Base-by-base conservation (phyloP, 2,113 vertebrate genomes). In the Cygnus buccinator region DNA sequence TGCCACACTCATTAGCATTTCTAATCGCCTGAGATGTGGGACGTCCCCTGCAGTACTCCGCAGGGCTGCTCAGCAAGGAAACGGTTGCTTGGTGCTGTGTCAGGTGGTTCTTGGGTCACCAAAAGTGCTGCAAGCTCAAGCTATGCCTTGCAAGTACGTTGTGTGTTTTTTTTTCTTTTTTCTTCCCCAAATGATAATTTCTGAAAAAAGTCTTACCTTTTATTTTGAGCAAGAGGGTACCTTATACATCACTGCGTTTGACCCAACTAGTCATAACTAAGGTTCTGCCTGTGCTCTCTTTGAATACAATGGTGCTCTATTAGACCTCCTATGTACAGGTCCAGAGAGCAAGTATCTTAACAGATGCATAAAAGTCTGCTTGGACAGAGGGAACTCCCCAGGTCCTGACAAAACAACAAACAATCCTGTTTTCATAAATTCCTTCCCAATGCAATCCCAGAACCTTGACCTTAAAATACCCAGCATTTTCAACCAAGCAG, bases 101-200 rank as follows among this genome's bases (percentile, higher is more conserved):
- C 63, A 93, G 46, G 18, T 48, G 46, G 55, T 44, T 39, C 74
- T 58, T 19, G 7, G 55, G n/a, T 33, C 23, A 76, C 33, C 28
- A 65, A 11, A 62, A 52, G 7, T 58, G 55, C 43, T 41, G 28
- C 23, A 52, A 31, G 50, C 29, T 57, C 48, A 10, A 11, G 11
- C 43, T 28, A 9, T 11, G n/a, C 29, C 29, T 67, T 4, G 0
- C 39, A 77, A 54, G 19, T 35, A 66, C 0, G 1, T 28, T 16
- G 10, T 23, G 2, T 1, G 11, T 58, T 39, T 23, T 62, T n/a
- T 23, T 8, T 52, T 25, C 6, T 25, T 52, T 52, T 23, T 59
- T 22, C 21, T 21, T 11, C 19, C 33, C 21, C 13, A 52, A 25
- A 63, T n/a, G 4, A 5, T 50, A 17, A 14, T 43, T 61, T 83